Conservation (phyloP, 2,113 vertebrate genomes). For the Lepidothrix coronata region DNA sequence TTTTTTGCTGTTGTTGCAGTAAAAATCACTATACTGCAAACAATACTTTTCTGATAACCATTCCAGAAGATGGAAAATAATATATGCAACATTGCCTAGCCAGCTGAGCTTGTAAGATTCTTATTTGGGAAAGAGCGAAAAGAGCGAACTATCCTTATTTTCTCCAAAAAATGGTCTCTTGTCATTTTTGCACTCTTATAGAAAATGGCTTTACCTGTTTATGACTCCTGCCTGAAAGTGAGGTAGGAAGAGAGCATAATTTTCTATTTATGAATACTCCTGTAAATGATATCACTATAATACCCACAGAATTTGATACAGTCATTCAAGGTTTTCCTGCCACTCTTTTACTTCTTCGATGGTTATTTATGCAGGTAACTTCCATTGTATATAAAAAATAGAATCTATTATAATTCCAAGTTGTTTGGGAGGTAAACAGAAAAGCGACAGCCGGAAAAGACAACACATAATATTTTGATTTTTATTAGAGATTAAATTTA, state of each 20-base stretch:
- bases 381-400: not conserved
- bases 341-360: not conserved
- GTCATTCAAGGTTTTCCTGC: not conserved
- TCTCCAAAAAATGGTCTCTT: not conserved
- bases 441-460: not conserved
- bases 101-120: not conserved
- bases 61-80: constrained; percentile 28
- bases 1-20: not conserved
- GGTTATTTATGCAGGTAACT: not conserved
- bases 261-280: not conserved
- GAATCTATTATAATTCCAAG: not conserved
- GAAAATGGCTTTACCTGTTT: not conserved
- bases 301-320: not conserved
- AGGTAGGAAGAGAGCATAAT: not conserved
- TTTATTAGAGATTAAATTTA: not conserved
- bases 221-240: not conserved
- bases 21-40: constrained; percentile 2
- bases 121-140: not conserved
- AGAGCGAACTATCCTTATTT: not conserved
- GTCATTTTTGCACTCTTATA: not conserved
- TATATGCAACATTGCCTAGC: not conserved
- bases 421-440: not conserved
- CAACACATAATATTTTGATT: not conserved
- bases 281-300: not conserved
- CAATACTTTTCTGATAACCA: not conserved